Conservation (phyloP, 2,797 vertebrate genomes). For the Aplochiton taeniatus region DNA sequence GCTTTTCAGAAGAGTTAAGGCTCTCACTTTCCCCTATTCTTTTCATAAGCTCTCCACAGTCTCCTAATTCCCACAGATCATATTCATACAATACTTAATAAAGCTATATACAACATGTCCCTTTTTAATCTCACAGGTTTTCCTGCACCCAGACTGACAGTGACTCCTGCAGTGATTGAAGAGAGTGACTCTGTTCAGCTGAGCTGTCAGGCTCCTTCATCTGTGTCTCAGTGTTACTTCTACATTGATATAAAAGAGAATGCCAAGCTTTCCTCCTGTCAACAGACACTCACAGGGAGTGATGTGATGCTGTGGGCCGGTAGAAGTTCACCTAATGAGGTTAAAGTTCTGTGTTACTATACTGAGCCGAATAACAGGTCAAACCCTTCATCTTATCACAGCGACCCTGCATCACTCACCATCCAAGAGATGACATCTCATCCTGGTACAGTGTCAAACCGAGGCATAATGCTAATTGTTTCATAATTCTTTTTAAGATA, state of each 20-base stretch:
- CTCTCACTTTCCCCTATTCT: too few species aligned
- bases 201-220: slow-evolving; percentile 16
- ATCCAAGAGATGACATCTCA: slow-evolving; percentile 3
- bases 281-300: slow-evolving; percentile 25
- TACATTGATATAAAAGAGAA: fast-evolving
- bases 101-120: neutral
- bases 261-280: fast-evolving
- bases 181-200: slow-evolving; percentile 41
- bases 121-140: neutral
- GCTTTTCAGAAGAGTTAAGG: too few species aligned
- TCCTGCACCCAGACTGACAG: slow-evolving; percentile 3
- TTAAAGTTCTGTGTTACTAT: slow-evolving; percentile 12
- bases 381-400: neutral
- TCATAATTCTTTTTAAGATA: too few species aligned
- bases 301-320: slow-evolving; percentile 2
- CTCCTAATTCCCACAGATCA: too few species aligned
- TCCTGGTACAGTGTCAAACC: too few species aligned
- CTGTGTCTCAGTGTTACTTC: slow-evolving; percentile 36
- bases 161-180: neutral
- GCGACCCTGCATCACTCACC: neutral
- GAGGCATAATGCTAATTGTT: too few species aligned
- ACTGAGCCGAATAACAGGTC: fast-evolving
- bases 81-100: neutral
- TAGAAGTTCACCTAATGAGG: slow-evolving; percentile 1
- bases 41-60: too few species aligned